A percentile compares a stretch with the other conserved stretches of the same genome.
Evolutionary conservation across 2,888 invertebrate species (phyloP).

Genomic region (Hemicrepidius hirtus): DNA sequence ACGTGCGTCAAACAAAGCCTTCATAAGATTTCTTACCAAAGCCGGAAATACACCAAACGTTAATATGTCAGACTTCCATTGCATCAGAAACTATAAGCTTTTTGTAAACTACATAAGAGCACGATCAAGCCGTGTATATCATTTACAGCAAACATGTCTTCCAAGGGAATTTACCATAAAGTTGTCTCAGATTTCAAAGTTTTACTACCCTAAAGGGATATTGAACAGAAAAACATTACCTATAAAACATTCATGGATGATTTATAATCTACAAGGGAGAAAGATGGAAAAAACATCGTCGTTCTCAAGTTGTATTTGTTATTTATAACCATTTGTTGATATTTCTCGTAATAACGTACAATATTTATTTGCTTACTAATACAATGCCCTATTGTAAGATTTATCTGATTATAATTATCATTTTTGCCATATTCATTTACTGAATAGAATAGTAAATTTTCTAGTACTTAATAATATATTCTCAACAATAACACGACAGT

Average conservation of each 20-base stretch:
- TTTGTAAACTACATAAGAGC: too few species aligned
- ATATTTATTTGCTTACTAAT: conserved; percentile 16
- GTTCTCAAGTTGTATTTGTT: conserved; percentile 2
- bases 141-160: not conserved
- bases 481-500: too few species aligned
- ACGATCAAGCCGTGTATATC: not conserved
- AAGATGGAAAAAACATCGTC: not conserved
- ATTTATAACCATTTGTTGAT: conserved; percentile 16
- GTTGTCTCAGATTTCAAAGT: conserved; percentile 27
- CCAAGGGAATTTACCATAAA: conserved; percentile 18
- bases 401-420: conserved; percentile 28
- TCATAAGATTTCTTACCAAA: too few species aligned
- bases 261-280: conserved; percentile 20
- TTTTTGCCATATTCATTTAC: conserved; percentile 1
- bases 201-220: conserved; percentile 34
- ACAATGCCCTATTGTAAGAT: conserved; percentile 29
- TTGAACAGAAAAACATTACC: conserved; percentile 26
- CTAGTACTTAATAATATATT: too few species aligned
- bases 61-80: too few species aligned
- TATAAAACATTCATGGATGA: conserved; percentile 27
- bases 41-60: too few species aligned
- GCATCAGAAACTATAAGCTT: too few species aligned
- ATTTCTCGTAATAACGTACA: conserved; percentile 16
- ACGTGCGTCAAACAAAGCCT: too few species aligned
- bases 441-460: not conserved